Conservation (phyloP, 2,797 vertebrate genomes). For the Sebastes diaconus region DNA sequence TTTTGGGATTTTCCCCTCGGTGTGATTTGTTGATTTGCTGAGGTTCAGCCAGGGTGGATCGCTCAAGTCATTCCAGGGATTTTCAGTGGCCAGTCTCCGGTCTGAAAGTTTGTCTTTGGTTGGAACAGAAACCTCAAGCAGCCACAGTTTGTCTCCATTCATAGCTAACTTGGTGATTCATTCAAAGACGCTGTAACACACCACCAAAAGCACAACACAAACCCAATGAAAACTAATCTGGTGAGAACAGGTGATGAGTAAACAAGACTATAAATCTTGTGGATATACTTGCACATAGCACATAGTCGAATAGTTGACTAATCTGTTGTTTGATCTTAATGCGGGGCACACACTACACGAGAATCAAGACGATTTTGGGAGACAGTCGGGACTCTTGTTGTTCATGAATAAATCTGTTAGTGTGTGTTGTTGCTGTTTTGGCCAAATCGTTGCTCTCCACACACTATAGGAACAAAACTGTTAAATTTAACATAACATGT, state of each 20-base stretch:
- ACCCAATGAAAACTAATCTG: not conserved
- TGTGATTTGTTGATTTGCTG: conserved; percentile 50
- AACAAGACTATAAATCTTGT: not conserved
- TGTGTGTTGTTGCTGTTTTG: too few species aligned
- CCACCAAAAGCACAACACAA: not conserved
- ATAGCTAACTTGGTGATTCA: not conserved
- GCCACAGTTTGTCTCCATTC: not conserved
- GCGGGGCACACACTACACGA: fast-evolving
- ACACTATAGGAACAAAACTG: too few species aligned
- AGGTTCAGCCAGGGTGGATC: conserved; percentile 37
- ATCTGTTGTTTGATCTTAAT: too few species aligned
- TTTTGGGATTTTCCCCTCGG: conserved; percentile 45
- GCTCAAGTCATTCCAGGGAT: conserved; percentile 6
- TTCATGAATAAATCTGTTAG: too few species aligned
- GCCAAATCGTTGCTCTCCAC: too few species aligned
- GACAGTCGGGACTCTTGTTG: too few species aligned
- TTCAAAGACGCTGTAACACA: not conserved
- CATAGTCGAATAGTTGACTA: too few species aligned
- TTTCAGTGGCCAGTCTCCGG: conserved; percentile 5
- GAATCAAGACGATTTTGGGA: too few species aligned
- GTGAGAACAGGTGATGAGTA: not conserved
- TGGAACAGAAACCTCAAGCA: conserved; percentile 1
- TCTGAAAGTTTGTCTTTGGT: conserved; percentile 14
- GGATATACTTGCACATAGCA: not conserved
- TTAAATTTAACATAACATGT: too few species aligned